Conservation (phyloP, 2,888 invertebrate genomes). For the Spicauda simplicius region DNA sequence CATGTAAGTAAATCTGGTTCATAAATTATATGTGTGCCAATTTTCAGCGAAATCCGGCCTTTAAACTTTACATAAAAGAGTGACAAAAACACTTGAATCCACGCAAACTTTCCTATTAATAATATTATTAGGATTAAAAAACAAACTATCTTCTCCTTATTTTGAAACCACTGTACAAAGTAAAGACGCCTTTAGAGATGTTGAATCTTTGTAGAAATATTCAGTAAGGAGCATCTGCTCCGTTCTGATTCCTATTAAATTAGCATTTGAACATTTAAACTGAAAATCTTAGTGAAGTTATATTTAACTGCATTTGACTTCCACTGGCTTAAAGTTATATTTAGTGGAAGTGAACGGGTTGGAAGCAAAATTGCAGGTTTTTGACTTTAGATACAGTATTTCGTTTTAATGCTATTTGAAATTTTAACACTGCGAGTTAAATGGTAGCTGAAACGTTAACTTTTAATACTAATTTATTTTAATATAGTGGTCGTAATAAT, state of each 20-base stretch:
- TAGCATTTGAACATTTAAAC: conserved; percentile 25
- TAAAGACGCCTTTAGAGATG: neutral
- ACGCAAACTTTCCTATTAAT: too few relatives aligned
- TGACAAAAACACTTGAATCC: too few relatives aligned
- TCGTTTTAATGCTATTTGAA: neutral
- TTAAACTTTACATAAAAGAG: too few relatives aligned
- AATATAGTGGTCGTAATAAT: too few relatives aligned
- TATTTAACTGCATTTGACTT: conserved; percentile 14
- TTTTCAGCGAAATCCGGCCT: too few relatives aligned
- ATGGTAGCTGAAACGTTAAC: too few relatives aligned
- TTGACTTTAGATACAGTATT: neutral
- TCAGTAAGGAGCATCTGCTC: conserved; percentile 17
- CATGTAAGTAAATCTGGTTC: too few relatives aligned
- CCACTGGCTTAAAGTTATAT: conserved; percentile 1
- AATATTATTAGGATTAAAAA: too few relatives aligned
- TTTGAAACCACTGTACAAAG: neutral
- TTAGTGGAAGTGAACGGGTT: neutral
- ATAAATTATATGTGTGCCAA: too few relatives aligned
- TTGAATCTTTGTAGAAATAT: conserved; percentile 3
- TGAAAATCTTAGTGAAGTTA: conserved; percentile 10
- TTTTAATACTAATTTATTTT: too few relatives aligned
- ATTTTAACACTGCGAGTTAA: too few relatives aligned
- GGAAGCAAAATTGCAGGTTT: neutral
- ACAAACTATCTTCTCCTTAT: neutral
- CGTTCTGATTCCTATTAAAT: conserved; percentile 23